These are phyloP conservation scores for Zonotrichia leucophrys DNA, from an alignment of 2,113 vertebrate species.

Conservation along the genomic window DNA sequence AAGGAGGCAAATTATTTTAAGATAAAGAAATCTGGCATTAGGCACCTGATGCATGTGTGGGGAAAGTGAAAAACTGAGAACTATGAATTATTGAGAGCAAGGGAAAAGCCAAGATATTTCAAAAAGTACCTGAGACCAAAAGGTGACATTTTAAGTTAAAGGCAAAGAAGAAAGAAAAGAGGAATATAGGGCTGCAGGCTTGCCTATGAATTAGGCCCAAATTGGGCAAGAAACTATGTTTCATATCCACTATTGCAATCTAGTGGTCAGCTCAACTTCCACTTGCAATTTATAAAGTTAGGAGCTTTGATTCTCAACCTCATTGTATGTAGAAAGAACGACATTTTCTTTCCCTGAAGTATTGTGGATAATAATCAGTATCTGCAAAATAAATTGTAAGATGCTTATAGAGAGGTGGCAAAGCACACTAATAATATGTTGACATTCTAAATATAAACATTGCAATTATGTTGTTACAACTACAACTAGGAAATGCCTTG, in stretches of 20 bases:
- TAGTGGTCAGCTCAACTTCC: not conserved
- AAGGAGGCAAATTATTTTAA: not conserved
- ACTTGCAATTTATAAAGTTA: not conserved
- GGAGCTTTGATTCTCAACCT: not conserved
- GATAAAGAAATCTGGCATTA: not conserved
- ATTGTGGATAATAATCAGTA: not conserved
- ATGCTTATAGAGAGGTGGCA: not conserved
- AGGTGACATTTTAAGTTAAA: not conserved
- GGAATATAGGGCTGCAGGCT: not conserved
- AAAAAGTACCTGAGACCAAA: not conserved
- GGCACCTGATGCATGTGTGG: not conserved
- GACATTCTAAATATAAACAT: constrained; percentile 44
- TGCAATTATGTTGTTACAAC: constrained; percentile 39
- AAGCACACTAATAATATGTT: constrained; percentile 34
- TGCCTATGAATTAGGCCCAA: not conserved
- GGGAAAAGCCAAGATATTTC: not conserved
- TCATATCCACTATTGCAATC: not conserved
- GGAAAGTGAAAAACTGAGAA: not conserved
- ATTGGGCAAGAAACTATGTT: not conserved
- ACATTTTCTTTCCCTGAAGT: not conserved
- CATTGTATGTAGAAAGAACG: fast-evolving
- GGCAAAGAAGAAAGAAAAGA: not conserved
- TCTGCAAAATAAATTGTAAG: not conserved
- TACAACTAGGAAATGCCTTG: not conserved
- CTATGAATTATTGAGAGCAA: not conserved